Conservation (phyloP, 1,140 invertebrate genomes). For the Monochamus saltuarius region DNA sequence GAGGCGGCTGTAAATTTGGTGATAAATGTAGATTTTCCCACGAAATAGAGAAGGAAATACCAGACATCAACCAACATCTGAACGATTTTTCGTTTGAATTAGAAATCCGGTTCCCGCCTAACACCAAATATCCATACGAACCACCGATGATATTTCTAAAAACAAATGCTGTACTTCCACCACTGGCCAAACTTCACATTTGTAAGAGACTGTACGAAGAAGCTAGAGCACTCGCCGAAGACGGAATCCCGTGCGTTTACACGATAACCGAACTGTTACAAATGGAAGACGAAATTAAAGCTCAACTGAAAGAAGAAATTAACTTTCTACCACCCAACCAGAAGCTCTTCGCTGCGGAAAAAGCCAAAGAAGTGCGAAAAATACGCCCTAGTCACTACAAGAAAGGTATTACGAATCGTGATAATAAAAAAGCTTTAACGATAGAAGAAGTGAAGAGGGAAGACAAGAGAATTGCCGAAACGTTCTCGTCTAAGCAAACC, state of each 20-base stretch:
- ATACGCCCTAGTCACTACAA: conserved; percentile 60
- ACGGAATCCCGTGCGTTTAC: conserved; percentile 68
- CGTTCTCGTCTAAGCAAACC: conserved; percentile 60
- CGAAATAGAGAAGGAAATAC: conserved; percentile 54
- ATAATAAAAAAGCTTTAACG: conserved; percentile 55
- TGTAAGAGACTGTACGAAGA: conserved; percentile 64
- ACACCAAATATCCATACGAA: conserved; percentile 71
- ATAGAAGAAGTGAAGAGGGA: conserved; percentile 59
- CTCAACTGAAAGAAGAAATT: conserved; percentile 58
- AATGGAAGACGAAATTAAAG: conserved; percentile 65
- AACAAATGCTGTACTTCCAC: conserved; percentile 59
- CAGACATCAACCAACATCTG: conserved; percentile 43
- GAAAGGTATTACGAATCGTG: conserved; percentile 57
- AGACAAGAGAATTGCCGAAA: conserved; percentile 61
- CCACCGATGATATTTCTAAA: conserved; percentile 68
- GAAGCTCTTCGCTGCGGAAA: conserved; percentile 43
- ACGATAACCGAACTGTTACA: conserved; percentile 68
- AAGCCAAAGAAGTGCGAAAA: conserved; percentile 43
- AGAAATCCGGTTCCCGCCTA: conserved; percentile 71
- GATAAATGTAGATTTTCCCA: conserved; percentile 73
- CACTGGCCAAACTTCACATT: conserved; percentile 62
- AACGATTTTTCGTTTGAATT: conserved; percentile 58
- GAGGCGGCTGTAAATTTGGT: conserved; percentile 70
- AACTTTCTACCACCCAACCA: conserved; percentile 56
- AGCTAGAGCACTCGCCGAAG: conserved; percentile 61